Evolutionary conservation across 1,140 invertebrate species (phyloP).

Genomic region (Drusus annulatus): DNA sequence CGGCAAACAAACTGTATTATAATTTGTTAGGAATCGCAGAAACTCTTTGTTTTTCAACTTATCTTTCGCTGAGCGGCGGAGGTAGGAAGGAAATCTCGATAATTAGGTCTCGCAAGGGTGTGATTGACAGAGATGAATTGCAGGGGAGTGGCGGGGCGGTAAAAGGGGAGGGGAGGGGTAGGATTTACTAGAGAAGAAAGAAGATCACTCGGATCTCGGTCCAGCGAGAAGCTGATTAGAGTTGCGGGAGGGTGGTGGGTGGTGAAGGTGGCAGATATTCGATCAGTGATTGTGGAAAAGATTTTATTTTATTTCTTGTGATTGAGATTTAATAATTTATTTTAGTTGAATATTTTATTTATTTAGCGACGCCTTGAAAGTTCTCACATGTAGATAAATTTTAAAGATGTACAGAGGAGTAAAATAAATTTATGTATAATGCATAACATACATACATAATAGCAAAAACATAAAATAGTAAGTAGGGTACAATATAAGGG

Average conservation of each 20-base stretch:
- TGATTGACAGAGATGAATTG: conserved; percentile 56
- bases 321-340: too few species aligned
- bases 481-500: too few species aligned
- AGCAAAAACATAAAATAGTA: too few species aligned
- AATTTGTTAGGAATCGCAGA: conserved; percentile 6
- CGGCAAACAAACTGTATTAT: background rate
- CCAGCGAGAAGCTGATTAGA: conserved; percentile 48
- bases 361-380: too few species aligned
- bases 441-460: too few species aligned
- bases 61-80: background rate
- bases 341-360: too few species aligned
- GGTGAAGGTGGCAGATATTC: background rate
- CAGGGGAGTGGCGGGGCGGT: conserved; percentile 8
- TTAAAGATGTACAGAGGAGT: too few species aligned
- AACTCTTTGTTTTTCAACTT: conserved; percentile 36
- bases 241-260: background rate
- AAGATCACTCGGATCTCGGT: conserved; percentile 46
- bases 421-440: too few species aligned
- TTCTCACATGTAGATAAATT: too few species aligned
- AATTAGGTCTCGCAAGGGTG: conserved; percentile 50
- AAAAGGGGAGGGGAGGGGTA: background rate
- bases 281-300: conserved; percentile 5
- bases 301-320: background rate
- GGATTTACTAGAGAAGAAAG: conserved; percentile 18
- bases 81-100: conserved; percentile 47